Evolutionary conservation across 2,888 invertebrate genomes (phyloP), one percentile per base, ranked within the genome.

Genomic region (Nemotelus pantherinus): DNA sequence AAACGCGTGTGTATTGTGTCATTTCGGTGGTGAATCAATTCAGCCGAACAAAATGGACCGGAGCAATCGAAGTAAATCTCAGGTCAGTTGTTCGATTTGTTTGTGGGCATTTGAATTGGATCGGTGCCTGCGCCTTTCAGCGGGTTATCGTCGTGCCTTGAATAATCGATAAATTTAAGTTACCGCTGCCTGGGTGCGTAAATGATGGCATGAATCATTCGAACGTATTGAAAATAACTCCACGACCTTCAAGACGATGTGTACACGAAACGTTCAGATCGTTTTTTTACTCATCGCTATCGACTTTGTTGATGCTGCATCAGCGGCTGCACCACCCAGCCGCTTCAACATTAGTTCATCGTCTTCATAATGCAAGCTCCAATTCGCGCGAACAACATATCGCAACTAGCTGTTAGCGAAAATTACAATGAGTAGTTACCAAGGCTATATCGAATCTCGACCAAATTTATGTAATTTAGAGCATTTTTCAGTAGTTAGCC

Each of bases 21-120:
- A 70, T n/a, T 43, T 47, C 41, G 41, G 53, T 55, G 70, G 10
- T 25, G 5, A 10, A 70, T 5, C 70, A 43, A 9, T 41, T 47
- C 70, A 65, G 43, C 63, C 9, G 39, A 43, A 41, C 2, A 76
- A 78, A 70, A 78, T 78, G 78, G 78, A 78, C 41, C 70, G 76
- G 48, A 78, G 70, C 71, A 78, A 55, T 48, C 76, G 76, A 57
- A 78, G 64, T 50, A 76, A 76, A 68, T 48, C 78, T 47, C 78
- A 78, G 78, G 78, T 78, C 48, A 71, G 76, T 68, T 43, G 45
- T 10, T 39, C 41, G 55, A 47, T 60, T 60, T 67, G 48, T 47
- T 48, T n/a, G 50, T n/a, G 67, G 43, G 67, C 67, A n/a, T 67
- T 47, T 39, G 9, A 55, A 45, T 25, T 57, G 44, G 10, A 25